Evolutionary conservation across 2,888 invertebrate species (phyloP).

Genomic region (Laspeyria flexula): DNA sequence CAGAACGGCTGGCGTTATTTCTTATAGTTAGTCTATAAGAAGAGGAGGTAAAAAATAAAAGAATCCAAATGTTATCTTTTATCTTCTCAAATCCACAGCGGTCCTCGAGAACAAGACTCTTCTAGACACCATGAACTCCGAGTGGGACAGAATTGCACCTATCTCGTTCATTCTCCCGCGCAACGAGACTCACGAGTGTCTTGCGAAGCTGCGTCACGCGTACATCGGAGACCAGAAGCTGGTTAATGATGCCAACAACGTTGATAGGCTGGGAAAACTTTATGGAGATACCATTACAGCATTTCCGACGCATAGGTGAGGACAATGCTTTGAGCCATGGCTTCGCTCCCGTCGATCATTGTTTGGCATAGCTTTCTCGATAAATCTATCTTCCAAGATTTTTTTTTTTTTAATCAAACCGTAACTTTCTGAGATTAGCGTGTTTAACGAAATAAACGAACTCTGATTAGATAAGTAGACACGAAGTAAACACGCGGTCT

Average conservation of each 20-base stretch:
- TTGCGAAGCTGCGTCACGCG: constrained; percentile 64
- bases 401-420: too few relatives aligned
- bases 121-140: constrained; percentile 77
- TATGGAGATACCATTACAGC: constrained; percentile 59
- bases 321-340: background rate
- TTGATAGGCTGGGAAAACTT: constrained; percentile 48
- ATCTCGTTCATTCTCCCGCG: constrained; percentile 87
- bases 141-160: constrained; percentile 87
- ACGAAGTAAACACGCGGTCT: too few relatives aligned
- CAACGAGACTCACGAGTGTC: constrained; percentile 69
- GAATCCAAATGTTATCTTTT: too few relatives aligned
- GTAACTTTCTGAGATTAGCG: too few relatives aligned
- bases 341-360: background rate
- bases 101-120: constrained; percentile 82
- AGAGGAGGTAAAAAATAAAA: too few relatives aligned
- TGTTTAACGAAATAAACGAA: too few relatives aligned
- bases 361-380: background rate
- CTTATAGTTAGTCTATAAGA: too few relatives aligned
- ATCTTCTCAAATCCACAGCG: too few relatives aligned
- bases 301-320: constrained; percentile 76
- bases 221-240: constrained; percentile 48
- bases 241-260: constrained; percentile 42
- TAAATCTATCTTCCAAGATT: background rate
- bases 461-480: too few relatives aligned
- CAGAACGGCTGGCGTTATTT: too few relatives aligned